Evolutionary conservation across 1,140 invertebrate genomes (phyloP).

Genomic region (Cepaea nemoralis): DNA sequence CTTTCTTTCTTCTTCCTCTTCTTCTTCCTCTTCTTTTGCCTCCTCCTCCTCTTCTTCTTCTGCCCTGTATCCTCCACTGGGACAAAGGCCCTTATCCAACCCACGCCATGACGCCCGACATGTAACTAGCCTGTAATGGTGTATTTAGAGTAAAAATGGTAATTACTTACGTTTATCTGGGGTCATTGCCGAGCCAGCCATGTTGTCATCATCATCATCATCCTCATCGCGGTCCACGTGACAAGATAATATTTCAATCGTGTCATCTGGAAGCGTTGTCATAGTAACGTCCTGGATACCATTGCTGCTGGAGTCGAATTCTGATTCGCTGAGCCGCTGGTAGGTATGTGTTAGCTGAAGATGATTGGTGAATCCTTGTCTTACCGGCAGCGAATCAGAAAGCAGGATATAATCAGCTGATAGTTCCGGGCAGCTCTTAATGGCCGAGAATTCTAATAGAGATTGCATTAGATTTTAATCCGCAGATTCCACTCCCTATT

Average conservation of each 20-base stretch:
- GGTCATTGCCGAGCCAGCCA: neutral
- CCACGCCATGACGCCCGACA: too few relatives aligned
- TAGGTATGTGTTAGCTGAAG: neutral
- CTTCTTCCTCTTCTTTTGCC: too few relatives aligned
- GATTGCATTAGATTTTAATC: slow-evolving; percentile 12
- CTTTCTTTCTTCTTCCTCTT: too few relatives aligned
- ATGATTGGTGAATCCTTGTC: neutral
- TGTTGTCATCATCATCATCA: neutral
- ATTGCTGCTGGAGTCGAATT: neutral
- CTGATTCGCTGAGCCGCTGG: neutral
- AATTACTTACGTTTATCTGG: neutral
- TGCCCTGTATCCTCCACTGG: too few relatives aligned
- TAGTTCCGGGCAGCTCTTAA: neutral
- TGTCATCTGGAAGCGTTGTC: neutral
- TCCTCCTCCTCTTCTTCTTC: too few relatives aligned
- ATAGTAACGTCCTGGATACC: neutral
- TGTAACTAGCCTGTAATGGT: too few relatives aligned
- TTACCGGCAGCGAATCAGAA: neutral
- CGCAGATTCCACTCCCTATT: too few relatives aligned
- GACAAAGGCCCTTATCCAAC: too few relatives aligned
- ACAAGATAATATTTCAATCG: neutral
- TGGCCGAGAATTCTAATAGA: neutral
- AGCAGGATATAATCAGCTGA: neutral
- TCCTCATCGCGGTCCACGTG: neutral
- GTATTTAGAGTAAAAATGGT: too few relatives aligned